phyloP scores from a whole-genome alignment of 2,113 vertebrate genomes.

The Corapipo altera region DNA sequence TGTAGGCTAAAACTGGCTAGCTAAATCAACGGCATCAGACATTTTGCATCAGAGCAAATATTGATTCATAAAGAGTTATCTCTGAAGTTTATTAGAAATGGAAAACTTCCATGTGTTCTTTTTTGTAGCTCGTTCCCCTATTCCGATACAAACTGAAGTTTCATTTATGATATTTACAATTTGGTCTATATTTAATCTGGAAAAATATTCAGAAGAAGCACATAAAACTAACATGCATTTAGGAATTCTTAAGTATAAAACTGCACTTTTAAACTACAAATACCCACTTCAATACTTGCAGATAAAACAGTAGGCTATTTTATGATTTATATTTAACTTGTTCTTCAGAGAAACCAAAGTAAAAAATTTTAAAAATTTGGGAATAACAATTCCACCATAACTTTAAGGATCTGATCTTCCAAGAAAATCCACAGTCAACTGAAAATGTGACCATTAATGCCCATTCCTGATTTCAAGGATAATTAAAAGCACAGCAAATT shows the following conservation, averaged over 20 bases:
- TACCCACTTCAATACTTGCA: not conserved
- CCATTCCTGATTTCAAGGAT: not conserved
- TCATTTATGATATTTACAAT: slow-evolving; percentile 3
- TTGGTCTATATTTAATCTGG: not conserved
- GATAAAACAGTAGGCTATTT: not conserved
- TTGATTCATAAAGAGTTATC: slow-evolving; percentile 9
- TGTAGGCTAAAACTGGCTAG: not conserved
- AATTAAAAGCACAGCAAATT: not conserved
- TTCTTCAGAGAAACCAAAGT: not conserved
- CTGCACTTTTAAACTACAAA: not conserved
- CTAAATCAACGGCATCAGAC: slow-evolving; percentile 27
- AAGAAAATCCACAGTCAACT: not conserved
- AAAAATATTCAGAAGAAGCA: not conserved
- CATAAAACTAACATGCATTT: not conserved
- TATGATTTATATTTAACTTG: not conserved
- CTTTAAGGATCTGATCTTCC: not conserved
- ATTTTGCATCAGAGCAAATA: slow-evolving; percentile 30
- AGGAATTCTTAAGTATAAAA: not conserved
- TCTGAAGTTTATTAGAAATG: slow-evolving; percentile 38
- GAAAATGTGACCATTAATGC: not conserved
- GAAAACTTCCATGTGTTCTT: not conserved
- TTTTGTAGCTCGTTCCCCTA: not conserved
- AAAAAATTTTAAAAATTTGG: not conserved
- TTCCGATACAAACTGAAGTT: not conserved
- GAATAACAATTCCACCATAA: not conserved